Conservation (phyloP, 2,797 vertebrate species). For the Spinibarbus caldwelli region DNA sequence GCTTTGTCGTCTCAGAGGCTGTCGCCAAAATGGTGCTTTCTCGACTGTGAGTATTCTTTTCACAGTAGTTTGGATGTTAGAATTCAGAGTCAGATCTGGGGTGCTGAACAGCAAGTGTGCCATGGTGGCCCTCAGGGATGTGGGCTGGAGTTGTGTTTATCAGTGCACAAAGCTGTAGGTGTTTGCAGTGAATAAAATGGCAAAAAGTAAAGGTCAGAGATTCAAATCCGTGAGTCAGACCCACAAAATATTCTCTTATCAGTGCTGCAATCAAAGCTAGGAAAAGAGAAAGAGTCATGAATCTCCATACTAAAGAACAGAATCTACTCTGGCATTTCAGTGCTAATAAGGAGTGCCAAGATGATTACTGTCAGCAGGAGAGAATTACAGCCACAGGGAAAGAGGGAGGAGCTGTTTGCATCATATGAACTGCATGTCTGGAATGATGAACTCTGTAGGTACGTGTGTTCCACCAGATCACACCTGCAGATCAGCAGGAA, state of each 20-base stretch:
- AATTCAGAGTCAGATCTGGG: neutral
- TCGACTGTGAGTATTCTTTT: constrained; percentile 84
- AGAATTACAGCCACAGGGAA: constrained; percentile 25
- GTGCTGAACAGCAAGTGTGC: neutral
- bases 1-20: constrained; percentile 81
- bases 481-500: constrained; percentile 30
- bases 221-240: constrained; percentile 35
- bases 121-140: constrained; percentile 26
- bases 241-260: constrained; percentile 30
- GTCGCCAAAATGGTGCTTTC: constrained; percentile 89
- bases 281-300: constrained; percentile 51
- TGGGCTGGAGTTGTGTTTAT: constrained; percentile 5
- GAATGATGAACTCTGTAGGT: constrained; percentile 41
- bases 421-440: constrained; percentile 46
- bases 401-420: constrained; percentile 34
- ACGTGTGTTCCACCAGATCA: constrained; percentile 15
- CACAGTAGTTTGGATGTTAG: neutral
- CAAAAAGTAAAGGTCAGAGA: constrained; percentile 25
- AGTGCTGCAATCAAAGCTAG: neutral
- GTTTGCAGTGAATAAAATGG: constrained; percentile 28
- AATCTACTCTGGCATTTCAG: constrained; percentile 50
- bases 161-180: constrained; percentile 22
- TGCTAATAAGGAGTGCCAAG: constrained; percentile 39
- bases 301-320: constrained; percentile 31
- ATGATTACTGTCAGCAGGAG: too few species aligned